phyloP scores from a whole-genome alignment of 2,113 vertebrate species.

The Saccopteryx leptura region DNA sequence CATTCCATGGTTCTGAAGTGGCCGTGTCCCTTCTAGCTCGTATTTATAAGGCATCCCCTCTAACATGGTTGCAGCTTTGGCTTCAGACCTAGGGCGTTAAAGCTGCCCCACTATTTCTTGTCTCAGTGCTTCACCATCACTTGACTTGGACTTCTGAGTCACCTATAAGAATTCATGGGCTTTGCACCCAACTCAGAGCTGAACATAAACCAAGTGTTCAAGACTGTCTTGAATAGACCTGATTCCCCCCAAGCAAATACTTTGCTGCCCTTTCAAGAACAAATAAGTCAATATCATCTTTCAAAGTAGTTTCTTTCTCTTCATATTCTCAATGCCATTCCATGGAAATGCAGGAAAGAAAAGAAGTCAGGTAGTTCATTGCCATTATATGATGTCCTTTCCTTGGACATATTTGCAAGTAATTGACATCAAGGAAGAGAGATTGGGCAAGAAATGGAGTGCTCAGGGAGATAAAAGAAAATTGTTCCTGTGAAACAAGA shows the following conservation, averaged over 20 bases:
- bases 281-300: conserved; percentile 35
- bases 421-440: conserved; percentile 25
- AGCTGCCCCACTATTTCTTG: not conserved
- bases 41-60: not conserved
- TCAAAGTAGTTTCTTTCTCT: conserved; percentile 17
- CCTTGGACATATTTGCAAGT: conserved; percentile 14
- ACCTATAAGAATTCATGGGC: not conserved
- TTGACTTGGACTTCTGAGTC: not conserved
- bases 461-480: not conserved
- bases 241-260: not conserved
- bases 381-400: not conserved
- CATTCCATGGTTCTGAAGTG: not conserved
- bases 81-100: not conserved
- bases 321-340: not conserved
- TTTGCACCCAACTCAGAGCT: not conserved
- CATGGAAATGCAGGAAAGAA: conserved; percentile 36
- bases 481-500: not conserved
- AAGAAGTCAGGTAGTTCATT: not conserved
- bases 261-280: conserved; percentile 25
- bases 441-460: not conserved
- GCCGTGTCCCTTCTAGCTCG: not conserved
- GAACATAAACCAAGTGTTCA: not conserved
- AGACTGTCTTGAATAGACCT: not conserved
- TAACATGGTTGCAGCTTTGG: not conserved
- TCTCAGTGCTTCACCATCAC: not conserved